Percentiles rank a stretch among this genome's conserved stretches.
These are phyloP conservation scores for Paramacrobiotus metropolitanus DNA, from an alignment of 1,140 invertebrate genomes.

Conservation along the genomic window DNA sequence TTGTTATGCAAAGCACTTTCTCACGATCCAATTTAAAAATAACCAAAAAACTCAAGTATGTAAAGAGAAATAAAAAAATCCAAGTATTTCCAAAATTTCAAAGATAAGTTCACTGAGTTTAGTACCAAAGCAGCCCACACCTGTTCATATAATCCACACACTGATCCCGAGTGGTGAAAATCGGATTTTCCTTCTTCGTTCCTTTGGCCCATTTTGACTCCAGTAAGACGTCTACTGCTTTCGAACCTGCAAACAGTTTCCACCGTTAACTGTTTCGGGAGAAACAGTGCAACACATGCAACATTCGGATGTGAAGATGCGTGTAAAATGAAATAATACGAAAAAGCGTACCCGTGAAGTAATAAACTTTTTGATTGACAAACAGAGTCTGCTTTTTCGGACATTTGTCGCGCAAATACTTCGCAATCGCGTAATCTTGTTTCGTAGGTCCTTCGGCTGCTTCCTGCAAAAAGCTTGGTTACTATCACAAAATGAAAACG, in stretches of 20 bases:
- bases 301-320: no score
- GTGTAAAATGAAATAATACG: constrained; percentile 6
- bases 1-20: no score
- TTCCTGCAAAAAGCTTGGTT: no score
- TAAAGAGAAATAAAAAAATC: no score
- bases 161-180: constrained; percentile 56
- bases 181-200: constrained; percentile 36
- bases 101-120: no score
- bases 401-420: constrained; percentile 74
- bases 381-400: constrained; percentile 85
- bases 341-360: constrained; percentile 54
- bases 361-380: constrained; percentile 78
- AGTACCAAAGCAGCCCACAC: constrained; percentile 20
- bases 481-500: no score
- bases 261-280: no score
- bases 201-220: constrained; percentile 66
- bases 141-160: constrained; percentile 52
- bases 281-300: no score
- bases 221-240: constrained; percentile 69
- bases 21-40: no score
- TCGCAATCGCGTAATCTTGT: constrained; percentile 72
- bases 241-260: constrained; percentile 31
- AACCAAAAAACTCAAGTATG: no score
- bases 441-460: constrained; percentile 37
- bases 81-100: no score